These are phyloP conservation scores for Lasius platythorax DNA, from an alignment of 2,888 invertebrate genomes.

Conservation along the genomic window DNA sequence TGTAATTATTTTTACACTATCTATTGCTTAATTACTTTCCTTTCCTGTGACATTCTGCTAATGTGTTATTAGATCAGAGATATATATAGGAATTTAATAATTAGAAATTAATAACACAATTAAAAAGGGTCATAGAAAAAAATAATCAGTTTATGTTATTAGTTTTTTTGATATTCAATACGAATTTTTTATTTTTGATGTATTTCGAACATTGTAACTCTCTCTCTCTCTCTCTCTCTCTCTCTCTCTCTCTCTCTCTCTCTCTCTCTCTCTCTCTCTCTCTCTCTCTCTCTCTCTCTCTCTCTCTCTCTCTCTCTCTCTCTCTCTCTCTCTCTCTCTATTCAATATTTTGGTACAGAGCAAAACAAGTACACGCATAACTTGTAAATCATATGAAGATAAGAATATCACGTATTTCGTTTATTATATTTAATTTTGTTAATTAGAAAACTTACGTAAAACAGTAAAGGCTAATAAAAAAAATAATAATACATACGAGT, in stretches of 20 bases:
- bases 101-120: background rate
- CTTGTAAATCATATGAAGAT: no score
- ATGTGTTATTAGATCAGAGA: background rate
- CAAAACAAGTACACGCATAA: no score
- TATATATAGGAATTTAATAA: background rate
- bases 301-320: no score
- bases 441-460: background rate
- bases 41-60: background rate
- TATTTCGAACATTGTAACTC: background rate
- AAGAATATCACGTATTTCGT: no score
- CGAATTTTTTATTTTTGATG: background rate
- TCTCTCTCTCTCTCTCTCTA: no score
- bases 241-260: no score
- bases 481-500: background rate
- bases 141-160: background rate
- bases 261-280: no score
- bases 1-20: background rate
- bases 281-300: no score
- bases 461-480: background rate
- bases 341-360: no score
- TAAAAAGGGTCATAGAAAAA: background rate
- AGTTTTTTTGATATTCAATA: background rate
- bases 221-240: no score
- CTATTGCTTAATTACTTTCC: background rate
- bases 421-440: no score